Conservation (phyloP, 2,797 vertebrate species). For the Intellagama lesueurii region DNA sequence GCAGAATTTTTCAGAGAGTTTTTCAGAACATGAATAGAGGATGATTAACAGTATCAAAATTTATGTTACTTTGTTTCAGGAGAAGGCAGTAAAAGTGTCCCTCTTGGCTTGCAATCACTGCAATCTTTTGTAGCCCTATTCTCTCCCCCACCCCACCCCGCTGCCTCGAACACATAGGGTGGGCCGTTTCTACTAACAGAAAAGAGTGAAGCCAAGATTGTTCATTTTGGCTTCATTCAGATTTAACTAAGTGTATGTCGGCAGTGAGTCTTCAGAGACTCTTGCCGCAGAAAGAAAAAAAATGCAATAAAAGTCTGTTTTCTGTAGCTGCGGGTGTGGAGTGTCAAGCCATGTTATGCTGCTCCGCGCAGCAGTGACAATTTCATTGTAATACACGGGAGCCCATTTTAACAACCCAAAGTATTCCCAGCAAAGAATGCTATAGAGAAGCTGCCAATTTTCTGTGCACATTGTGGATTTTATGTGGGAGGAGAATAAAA, state of each 20-base stretch:
- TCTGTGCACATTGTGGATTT: conserved; percentile 66
- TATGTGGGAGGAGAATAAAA: conserved; percentile 69
- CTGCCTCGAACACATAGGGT: neutral
- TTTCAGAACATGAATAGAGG: conserved; percentile 12
- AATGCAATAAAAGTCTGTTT: conserved; percentile 81
- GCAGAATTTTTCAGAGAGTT: conserved; percentile 3
- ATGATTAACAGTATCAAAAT: conserved; percentile 21
- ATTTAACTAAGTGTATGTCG: conserved; percentile 77
- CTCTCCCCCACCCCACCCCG: neutral
- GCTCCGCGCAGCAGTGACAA: conserved; percentile 78
- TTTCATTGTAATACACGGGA: conserved; percentile 80
- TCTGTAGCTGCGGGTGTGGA: conserved; percentile 75
- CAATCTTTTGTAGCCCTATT: conserved; percentile 25
- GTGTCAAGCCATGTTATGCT: conserved; percentile 76
- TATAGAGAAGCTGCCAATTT: conserved; percentile 67
- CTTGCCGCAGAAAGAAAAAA: conserved; percentile 74
- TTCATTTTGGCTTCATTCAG: conserved; percentile 77
- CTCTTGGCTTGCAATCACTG: conserved; percentile 30
- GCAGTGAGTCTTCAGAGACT: conserved; percentile 75
- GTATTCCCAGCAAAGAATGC: conserved; percentile 68
- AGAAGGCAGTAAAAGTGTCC: conserved; percentile 37
- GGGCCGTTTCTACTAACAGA: conserved; percentile 56
- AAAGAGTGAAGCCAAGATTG: conserved; percentile 64
- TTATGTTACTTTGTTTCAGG: conserved; percentile 45
- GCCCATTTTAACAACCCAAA: conserved; percentile 75